Percentiles rank a stretch among this genome's conserved stretches.
Conservation (phyloP, 2,888 invertebrate species). For the Heteropelma amictum region DNA sequence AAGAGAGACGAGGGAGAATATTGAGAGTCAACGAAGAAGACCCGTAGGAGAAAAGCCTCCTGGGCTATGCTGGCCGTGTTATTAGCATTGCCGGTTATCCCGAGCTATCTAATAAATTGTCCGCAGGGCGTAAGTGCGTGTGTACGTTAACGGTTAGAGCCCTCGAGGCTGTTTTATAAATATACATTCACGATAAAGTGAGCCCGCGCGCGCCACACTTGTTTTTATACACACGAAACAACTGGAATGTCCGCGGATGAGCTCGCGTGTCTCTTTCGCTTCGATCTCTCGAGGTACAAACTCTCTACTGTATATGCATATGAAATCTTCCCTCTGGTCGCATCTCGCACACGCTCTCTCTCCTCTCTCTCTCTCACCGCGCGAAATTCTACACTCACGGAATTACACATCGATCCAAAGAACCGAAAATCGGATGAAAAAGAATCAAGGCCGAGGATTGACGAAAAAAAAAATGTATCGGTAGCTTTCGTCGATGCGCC, state of each 20-base stretch:
- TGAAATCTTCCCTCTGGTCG: neutral
- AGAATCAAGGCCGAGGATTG: no score
- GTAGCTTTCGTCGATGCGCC: no score
- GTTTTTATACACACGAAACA: slow-evolving; percentile 43
- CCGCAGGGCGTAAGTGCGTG: slow-evolving; percentile 66
- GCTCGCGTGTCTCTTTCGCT: slow-evolving; percentile 36
- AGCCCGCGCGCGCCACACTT: slow-evolving; percentile 43
- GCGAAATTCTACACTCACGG: no score
- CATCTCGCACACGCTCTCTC: neutral
- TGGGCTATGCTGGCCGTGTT: slow-evolving; percentile 59
- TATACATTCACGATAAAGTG: neutral
- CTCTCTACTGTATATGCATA: neutral
- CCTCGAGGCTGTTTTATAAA: slow-evolving; percentile 48
- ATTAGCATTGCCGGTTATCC: slow-evolving; percentile 75
- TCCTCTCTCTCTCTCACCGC: neutral
- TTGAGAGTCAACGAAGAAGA: slow-evolving; percentile 26
- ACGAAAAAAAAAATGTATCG: no score
- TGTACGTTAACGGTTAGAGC: slow-evolving; percentile 74
- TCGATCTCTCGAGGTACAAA: neutral
- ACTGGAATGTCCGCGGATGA: slow-evolving; percentile 46
- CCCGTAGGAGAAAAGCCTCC: slow-evolving; percentile 9
- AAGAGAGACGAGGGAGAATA: slow-evolving; percentile 54
- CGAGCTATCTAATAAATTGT: slow-evolving; percentile 76
- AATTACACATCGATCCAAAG: neutral
- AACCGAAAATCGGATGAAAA: no score